Evolutionary conservation across 2,113 vertebrate genomes (phyloP).

Genomic region (Trematocara variabile): DNA sequence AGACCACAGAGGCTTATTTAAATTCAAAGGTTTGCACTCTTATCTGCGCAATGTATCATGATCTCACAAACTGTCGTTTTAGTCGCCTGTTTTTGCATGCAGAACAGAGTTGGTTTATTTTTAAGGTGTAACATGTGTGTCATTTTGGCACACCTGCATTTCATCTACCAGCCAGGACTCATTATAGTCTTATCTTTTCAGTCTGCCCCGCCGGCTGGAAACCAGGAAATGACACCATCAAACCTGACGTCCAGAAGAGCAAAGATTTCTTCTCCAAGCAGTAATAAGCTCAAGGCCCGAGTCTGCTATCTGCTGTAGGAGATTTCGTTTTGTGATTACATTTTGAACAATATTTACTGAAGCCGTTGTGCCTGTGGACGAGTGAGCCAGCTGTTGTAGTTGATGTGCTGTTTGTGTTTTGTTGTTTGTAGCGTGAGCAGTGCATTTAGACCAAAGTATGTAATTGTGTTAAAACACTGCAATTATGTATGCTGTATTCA

Average conservation of each 20-base stretch:
- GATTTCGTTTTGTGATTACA: slow-evolving; percentile 33
- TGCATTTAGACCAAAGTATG: slow-evolving; percentile 6
- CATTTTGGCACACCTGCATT: background rate
- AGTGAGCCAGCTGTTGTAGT: background rate
- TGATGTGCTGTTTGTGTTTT: background rate
- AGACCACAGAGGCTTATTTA: background rate
- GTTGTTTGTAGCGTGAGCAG: background rate
- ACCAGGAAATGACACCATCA: slow-evolving; percentile 97
- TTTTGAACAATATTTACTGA: slow-evolving; percentile 41
- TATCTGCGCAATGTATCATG: background rate
- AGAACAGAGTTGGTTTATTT: background rate
- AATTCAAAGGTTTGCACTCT: background rate
- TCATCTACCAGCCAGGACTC: slow-evolving; percentile 8
- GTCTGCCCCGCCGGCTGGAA: slow-evolving; percentile 99
- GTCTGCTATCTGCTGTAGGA: slow-evolving; percentile 54
- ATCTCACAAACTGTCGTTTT: background rate
- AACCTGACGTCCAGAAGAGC: slow-evolving; percentile 91
- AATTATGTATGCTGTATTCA: background rate
- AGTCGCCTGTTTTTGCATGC: background rate
- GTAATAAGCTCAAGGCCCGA: slow-evolving; percentile 56
- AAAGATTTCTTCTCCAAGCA: slow-evolving; percentile 98
- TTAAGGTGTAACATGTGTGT: background rate
- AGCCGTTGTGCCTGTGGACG: slow-evolving; percentile 19
- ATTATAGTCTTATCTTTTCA: slow-evolving; percentile 70
- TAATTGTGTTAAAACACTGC: background rate